Evolutionary conservation across 2,888 invertebrate species (phyloP), one percentile per base, ranked within the genome.

Genomic region (Dryadula phaetusa): DNA sequence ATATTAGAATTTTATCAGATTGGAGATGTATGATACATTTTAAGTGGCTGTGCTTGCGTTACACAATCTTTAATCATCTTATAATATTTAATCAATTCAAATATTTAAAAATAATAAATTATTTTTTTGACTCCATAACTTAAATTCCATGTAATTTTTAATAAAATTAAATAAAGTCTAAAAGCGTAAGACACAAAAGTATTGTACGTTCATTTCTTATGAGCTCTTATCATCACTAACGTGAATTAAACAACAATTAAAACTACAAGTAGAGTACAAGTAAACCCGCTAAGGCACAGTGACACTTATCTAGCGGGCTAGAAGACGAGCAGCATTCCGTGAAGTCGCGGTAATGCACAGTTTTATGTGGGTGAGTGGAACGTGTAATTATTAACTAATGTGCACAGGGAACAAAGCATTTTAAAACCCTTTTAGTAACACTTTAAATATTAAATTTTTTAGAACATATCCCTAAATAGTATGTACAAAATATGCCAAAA

Each of bases 231-330:
- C n/a, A 49, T 49, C n/a, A 49, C 49, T 49, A n/a, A 28, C 25
- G 49, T 28, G 28, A 52, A 52, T 32, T 18, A 52, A 32, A 1
- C 28, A 18, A 52, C 16, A 52, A 91, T 92, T 91, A 92, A 86
- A 86, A 84, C 79, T 80, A 80, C 84, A 91, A 91, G 84, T 90
- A 85, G 90, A 88, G 85, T 90, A 87, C 83, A 86, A 82, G 83
- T 78, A 76, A 76, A 74, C 82, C 89, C 89, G 89, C 87, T 89
- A 87, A 69, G 69, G 77, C 76, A 67, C 76, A 83, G 88, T 89
- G 90, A 87, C 88, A 90, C 87, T 86, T 88, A 83, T 74, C 82
- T 84, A 86, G 79, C 87, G 79, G 81, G 82, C 79, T 86, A 82
- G 79, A 84, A 84, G 82, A 73, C 72, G 62, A 62, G 67, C 74